Conservation (phyloP, 2,797 vertebrate species). For the Coracias cyanogaster region DNA sequence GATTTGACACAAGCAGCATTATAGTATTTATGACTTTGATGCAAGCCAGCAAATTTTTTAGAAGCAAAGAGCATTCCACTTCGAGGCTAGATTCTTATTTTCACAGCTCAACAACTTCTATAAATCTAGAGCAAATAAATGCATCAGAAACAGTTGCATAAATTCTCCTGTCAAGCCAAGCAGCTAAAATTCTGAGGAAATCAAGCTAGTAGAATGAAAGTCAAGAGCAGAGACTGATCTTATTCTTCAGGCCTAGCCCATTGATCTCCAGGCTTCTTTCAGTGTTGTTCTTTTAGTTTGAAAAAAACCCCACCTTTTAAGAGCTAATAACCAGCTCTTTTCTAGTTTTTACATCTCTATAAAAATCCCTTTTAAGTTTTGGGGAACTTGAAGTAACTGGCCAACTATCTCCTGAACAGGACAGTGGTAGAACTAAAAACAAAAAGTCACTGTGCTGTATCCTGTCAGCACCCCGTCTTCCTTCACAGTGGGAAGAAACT, state of each 20-base stretch:
- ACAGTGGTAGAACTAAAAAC: background rate
- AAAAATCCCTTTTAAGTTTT: background rate
- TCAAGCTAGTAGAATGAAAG: background rate
- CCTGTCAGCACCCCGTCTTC: background rate
- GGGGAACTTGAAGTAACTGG: background rate
- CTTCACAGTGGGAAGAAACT: background rate
- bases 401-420: background rate
- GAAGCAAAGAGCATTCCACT: background rate
- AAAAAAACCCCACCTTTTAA: background rate
- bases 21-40: background rate
- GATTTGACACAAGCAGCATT: conserved; percentile 12
- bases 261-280: background rate
- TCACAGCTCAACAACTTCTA: background rate
- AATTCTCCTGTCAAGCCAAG: conserved; percentile 1
- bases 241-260: background rate
- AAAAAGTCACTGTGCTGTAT: background rate
- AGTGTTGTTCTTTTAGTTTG: background rate
- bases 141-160: background rate
- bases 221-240: background rate
- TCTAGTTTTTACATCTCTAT: background rate
- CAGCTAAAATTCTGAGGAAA: background rate
- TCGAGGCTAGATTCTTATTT: background rate
- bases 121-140: conserved; percentile 13
- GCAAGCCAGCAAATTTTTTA: conserved; percentile 28
- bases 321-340: background rate